Evolutionary conservation across 2,888 invertebrate genomes (phyloP).

Genomic region (Orthosia incerta): DNA sequence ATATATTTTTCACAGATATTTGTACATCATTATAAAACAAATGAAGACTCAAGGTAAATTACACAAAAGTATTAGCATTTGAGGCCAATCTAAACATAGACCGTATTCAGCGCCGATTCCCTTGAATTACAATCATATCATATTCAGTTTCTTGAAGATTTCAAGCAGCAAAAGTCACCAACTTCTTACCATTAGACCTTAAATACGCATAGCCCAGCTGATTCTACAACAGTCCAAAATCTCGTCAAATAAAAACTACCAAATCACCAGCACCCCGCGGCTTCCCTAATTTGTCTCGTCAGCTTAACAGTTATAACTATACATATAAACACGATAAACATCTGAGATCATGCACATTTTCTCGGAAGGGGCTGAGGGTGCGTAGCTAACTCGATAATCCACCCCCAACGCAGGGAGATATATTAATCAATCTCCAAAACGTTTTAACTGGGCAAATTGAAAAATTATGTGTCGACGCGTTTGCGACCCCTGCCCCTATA

Average conservation of each 20-base stretch:
- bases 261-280: conserved; percentile 36
- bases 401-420: conserved; percentile 85
- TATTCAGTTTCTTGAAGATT: too few relatives aligned
- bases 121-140: too few relatives aligned
- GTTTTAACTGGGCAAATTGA: conserved; percentile 87
- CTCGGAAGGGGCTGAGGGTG: conserved; percentile 66
- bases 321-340: conserved; percentile 61
- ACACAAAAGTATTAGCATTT: too few relatives aligned
- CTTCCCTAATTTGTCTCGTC: conserved; percentile 61
- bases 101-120: too few relatives aligned
- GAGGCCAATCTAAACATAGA: too few relatives aligned
- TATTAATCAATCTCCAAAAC: conserved; percentile 88
- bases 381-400: conserved; percentile 71
- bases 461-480: conserved; percentile 85
- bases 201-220: neutral
- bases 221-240: conserved; percentile 2
- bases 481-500: conserved; percentile 67
- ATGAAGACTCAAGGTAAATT: too few relatives aligned
- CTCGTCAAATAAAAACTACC: conserved; percentile 32
- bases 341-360: conserved; percentile 70
- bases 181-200: neutral
- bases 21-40: too few relatives aligned
- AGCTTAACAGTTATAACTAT: conserved; percentile 51
- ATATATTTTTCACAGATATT: too few relatives aligned
- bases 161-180: neutral